Evolutionary conservation across 2,888 invertebrate genomes (phyloP), one percentile per base, ranked within the genome.

Genomic region (Drosophila tanythrix): DNA sequence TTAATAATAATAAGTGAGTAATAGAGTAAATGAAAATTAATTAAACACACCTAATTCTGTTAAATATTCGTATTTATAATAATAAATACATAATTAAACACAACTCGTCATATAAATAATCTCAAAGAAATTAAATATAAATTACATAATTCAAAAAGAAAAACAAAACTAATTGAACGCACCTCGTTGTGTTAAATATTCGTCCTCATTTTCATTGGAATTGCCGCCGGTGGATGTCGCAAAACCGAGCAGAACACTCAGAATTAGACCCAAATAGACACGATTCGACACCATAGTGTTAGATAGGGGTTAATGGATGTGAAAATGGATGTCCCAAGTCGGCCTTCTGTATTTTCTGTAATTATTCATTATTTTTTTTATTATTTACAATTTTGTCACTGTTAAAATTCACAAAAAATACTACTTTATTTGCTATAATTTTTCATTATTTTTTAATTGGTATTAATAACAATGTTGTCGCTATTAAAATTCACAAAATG

Each of bases 131-230:
- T 11, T 11, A 21, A 4, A 1, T 21, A 40, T 4, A 5, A 21
- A 21, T 43, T 1, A 43, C 11, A 21, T 21, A 11, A 11, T 43
- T 43, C 5, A 11, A 5, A 5, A 5, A 15, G 35, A 36, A 36
- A 36, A 36, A 5, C 36, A 36, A 36, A 36, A 36, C 10, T 40
- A 1, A n/a, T n/a, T 33, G 29, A 57, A 81, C 83, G 65, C 74
- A 92, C 92, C 93, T 89, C 91, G 89, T 70, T 91, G 92, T 57
- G 90, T 90, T 60, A 92, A 70, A 79, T 91, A 92, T 76, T 92
- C 92, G 57, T 93, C 92, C 59, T 92, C 93, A 64, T 89, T 93
- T 67, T 93, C 92, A 79, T 78, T 90, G 8, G 91, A 91, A 66
- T 70, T 72, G 70, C 71, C 66, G 70, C 73, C 65, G 69, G 66